phyloP scores from a whole-genome alignment of 1,140 invertebrate genomes.

The Megathymus violae region DNA sequence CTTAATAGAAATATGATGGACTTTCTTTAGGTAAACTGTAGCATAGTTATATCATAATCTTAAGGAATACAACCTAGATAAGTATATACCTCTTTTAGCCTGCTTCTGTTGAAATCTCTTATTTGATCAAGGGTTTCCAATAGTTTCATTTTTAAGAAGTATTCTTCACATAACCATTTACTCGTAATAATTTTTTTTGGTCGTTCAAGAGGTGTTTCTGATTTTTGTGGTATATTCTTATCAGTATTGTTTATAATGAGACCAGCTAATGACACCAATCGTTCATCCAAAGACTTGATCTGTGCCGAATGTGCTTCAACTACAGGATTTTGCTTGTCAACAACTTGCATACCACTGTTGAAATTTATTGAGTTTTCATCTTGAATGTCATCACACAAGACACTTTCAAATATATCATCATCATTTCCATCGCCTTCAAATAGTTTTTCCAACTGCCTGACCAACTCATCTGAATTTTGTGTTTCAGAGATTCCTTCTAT shows the following conservation, averaged over 20 bases:
- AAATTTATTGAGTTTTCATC: slow-evolving; percentile 38
- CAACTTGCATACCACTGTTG: slow-evolving; percentile 11
- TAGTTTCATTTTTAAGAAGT: slow-evolving; percentile 71
- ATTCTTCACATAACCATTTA: slow-evolving; percentile 80
- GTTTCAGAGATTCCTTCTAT: slow-evolving; percentile 37
- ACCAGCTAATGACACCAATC: slow-evolving; percentile 57
- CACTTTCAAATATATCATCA: slow-evolving; percentile 73
- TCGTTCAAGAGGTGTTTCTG: slow-evolving; percentile 30
- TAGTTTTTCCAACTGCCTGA: slow-evolving; percentile 67
- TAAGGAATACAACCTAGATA: too few species aligned
- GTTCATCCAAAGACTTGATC: slow-evolving; percentile 65
- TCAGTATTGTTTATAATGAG: slow-evolving; percentile 52
- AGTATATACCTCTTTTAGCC: slow-evolving; percentile 61
- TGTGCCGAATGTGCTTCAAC: slow-evolving; percentile 52
- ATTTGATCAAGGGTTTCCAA: slow-evolving; percentile 72
- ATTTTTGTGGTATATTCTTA: slow-evolving; percentile 35
- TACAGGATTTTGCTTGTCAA: slow-evolving; percentile 36
- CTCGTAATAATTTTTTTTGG: slow-evolving; percentile 45
- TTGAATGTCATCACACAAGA: slow-evolving; percentile 50
- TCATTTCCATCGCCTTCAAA: slow-evolving; percentile 70
- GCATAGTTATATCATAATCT: too few species aligned
- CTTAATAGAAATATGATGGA: too few species aligned
- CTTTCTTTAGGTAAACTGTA: too few species aligned
- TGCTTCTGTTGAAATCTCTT: slow-evolving; percentile 68
- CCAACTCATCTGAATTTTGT: slow-evolving; percentile 63